Conservation (phyloP, 1,140 invertebrate species). For the Bradysia coprophila region DNA sequence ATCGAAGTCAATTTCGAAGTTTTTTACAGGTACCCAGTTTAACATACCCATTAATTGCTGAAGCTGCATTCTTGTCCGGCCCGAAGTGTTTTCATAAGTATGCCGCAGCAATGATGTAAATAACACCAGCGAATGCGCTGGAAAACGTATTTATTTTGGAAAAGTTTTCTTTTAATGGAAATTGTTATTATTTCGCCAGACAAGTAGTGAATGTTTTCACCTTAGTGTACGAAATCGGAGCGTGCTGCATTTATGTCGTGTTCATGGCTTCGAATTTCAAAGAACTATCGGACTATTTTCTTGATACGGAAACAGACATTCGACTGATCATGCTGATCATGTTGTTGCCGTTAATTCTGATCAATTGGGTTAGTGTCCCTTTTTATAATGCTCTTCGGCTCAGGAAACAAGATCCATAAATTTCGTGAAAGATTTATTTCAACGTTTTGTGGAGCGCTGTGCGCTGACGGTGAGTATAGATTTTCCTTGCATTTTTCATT, state of each 20-base stretch:
- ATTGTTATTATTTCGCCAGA: slow-evolving; percentile 22
- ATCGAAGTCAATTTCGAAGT: slow-evolving; percentile 4
- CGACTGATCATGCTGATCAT: slow-evolving; percentile 41
- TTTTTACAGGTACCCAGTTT: slow-evolving; percentile 35
- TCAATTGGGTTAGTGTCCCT: slow-evolving; percentile 34
- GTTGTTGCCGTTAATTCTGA: slow-evolving; percentile 44
- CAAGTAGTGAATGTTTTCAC: slow-evolving; percentile 46
- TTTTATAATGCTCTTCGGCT: background rate
- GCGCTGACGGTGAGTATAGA: background rate
- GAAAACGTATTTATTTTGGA: background rate
- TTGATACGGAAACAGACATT: slow-evolving; percentile 23
- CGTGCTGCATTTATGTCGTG: slow-evolving; percentile 75
- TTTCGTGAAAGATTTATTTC: background rate
- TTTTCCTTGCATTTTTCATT: background rate
- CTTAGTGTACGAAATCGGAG: slow-evolving; percentile 70
- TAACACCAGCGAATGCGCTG: slow-evolving; percentile 8
- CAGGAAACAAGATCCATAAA: background rate
- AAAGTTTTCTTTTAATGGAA: background rate
- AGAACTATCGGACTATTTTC: slow-evolving; percentile 29
- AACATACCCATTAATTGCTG: slow-evolving; percentile 48
- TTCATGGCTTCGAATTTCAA: slow-evolving; percentile 60
- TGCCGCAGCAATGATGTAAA: slow-evolving; percentile 39
- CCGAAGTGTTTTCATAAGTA: slow-evolving; percentile 35
- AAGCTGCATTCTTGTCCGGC: slow-evolving; percentile 46
- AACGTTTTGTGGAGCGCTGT: background rate